Conservation (phyloP, 2,888 invertebrate genomes). For the Caenorhabditis panamensis region DNA sequence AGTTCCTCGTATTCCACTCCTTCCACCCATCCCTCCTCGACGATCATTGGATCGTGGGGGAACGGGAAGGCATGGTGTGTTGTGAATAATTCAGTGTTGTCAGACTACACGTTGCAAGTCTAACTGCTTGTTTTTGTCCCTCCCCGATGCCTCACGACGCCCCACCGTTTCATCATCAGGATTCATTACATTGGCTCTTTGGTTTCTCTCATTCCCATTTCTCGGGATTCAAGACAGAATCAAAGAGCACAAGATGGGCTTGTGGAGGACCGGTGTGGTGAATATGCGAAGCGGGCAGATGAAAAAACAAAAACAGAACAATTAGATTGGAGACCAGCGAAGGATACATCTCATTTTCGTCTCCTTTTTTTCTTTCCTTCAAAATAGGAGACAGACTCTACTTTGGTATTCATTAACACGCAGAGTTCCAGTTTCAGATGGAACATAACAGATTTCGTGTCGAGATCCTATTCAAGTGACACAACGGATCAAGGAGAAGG, state of each 20-base stretch:
- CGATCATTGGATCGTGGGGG: not conserved
- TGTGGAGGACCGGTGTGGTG: not conserved
- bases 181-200: not conserved
- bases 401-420: not conserved
- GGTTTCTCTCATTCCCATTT: not conserved
- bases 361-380: not conserved
- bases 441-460: not conserved
- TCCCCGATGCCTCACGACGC: not conserved
- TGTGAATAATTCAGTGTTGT: constrained; percentile 41
- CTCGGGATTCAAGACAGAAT: not conserved
- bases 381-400: constrained; percentile 1
- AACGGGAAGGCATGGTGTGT: not conserved
- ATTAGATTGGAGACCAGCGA: constrained; percentile 3
- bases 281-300: not conserved
- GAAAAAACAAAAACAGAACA: constrained; percentile 11
- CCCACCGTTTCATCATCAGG: not conserved
- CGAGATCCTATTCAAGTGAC: not conserved
- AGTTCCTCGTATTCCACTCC: too few species aligned
- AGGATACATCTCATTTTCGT: not conserved
- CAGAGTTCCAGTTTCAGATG: not conserved
- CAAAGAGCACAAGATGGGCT: constrained; percentile 16
- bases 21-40: too few species aligned
- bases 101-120: constrained; percentile 12
- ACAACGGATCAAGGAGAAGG: too few species aligned
- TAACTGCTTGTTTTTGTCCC: constrained; percentile 2